These are phyloP conservation scores for Erannis defoliaria DNA, from an alignment of 2,888 invertebrate genomes.

Conservation along the genomic window DNA sequence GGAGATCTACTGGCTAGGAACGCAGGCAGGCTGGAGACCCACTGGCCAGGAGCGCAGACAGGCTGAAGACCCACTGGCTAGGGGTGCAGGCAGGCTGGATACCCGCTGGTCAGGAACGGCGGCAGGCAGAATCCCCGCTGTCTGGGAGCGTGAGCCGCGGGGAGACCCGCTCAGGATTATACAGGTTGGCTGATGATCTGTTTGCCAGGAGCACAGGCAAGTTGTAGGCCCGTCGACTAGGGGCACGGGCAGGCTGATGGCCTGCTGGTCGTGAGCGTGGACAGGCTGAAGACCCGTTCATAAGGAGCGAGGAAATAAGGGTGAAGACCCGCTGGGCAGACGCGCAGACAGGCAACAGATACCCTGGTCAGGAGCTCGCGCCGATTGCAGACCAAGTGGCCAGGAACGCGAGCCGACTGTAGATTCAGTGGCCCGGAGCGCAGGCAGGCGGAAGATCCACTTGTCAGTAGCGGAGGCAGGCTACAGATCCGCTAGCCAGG, in stretches of 20 bases:
- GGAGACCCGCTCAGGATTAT: too few species aligned
- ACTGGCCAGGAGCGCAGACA: background rate
- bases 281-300: background rate
- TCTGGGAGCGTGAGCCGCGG: too few species aligned
- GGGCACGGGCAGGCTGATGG: background rate
- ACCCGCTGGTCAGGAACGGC: too few species aligned
- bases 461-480: background rate
- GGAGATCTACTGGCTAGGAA: background rate
- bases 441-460: background rate
- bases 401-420: background rate
- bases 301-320: background rate
- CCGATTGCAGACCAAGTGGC: background rate
- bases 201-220: background rate
- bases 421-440: background rate
- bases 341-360: background rate
- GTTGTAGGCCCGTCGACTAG: background rate
- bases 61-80: background rate
- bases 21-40: background rate
- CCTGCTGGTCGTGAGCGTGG: background rate
- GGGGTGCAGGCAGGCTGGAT: background rate
- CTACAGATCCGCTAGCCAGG: background rate
- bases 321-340: background rate
- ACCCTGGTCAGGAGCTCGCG: conserved; percentile 2
- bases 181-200: too few species aligned
- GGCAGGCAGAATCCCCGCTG: too few species aligned